phyloP scores from a whole-genome alignment of 2,888 invertebrate species.

The Dinocampus coccinellae region DNA sequence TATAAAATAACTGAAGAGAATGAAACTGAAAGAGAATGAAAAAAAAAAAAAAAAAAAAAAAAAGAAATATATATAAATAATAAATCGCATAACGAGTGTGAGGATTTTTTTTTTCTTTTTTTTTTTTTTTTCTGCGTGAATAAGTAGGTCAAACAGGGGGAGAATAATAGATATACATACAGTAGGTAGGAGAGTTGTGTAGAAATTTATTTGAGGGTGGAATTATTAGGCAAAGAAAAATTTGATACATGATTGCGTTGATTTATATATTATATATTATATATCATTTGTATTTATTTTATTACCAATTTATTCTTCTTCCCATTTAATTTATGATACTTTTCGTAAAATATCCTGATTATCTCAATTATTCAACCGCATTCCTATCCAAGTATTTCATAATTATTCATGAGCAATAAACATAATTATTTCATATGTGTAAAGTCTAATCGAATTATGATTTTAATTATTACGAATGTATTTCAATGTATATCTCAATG shows the following conservation, averaged over 20 bases:
- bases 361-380: neutral
- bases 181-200: neutral
- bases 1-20: neutral
- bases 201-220: neutral
- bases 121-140: neutral
- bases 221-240: neutral
- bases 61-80: too few species aligned
- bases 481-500: neutral
- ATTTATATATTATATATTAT: neutral
- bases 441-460: neutral
- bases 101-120: neutral
- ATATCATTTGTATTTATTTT: neutral
- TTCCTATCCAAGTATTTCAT: neutral
- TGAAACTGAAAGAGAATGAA: neutral
- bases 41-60: neutral
- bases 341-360: neutral
- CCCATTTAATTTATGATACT: neutral
- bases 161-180: neutral
- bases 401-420: neutral
- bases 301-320: neutral
- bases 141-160: neutral
- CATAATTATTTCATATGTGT: neutral
- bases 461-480: neutral
- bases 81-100: conserved; percentile 7
- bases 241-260: neutral